Conservation (phyloP, 2,113 vertebrate species). For the Halcyon senegalensis region DNA sequence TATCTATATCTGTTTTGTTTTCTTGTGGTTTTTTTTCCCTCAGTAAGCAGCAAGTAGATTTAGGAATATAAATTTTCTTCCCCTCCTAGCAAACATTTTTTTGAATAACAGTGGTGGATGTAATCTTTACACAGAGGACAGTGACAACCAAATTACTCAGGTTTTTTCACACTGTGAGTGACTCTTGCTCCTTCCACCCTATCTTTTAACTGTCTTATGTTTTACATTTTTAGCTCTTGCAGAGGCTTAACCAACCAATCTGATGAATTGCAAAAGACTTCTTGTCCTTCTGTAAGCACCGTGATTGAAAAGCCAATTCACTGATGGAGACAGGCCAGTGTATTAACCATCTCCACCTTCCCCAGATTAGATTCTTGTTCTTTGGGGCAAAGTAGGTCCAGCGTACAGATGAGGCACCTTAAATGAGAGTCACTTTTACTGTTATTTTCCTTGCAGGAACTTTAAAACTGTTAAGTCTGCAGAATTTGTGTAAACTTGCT, state of each 20-base stretch:
- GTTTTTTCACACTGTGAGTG: background rate
- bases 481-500: conserved; percentile 14
- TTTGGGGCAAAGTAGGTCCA: background rate
- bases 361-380: background rate
- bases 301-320: background rate
- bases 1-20: background rate
- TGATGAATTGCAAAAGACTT: background rate
- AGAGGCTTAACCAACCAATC: background rate
- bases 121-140: background rate
- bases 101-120: background rate
- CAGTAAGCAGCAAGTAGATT: background rate
- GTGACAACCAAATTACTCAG: background rate
- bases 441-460: background rate
- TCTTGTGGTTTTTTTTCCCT: background rate
- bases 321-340: background rate
- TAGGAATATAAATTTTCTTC: background rate
- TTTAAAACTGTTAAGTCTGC: background rate
- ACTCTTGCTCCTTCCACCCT: background rate
- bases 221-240: background rate
- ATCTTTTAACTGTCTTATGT: background rate
- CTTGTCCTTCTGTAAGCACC: background rate
- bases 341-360: background rate
- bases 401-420: background rate
- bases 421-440: background rate
- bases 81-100: background rate